Evolutionary conservation across 2,113 vertebrate genomes (phyloP).

Genomic region (Uropsilus gracilis): DNA sequence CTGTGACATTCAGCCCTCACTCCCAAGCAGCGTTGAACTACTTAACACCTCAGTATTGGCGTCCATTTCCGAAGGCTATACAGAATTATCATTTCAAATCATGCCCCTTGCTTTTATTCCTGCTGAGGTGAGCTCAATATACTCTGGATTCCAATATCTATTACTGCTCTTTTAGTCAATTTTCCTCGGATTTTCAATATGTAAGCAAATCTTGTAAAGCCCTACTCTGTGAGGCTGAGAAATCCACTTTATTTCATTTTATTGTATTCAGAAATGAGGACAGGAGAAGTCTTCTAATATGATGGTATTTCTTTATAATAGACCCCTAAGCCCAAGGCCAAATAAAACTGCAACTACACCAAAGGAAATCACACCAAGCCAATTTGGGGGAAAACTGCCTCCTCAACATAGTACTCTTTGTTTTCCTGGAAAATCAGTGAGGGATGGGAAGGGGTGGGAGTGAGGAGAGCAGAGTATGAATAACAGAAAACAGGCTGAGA

Average conservation of each 20-base stretch:
- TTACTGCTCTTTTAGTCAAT: background rate
- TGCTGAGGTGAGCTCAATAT: background rate
- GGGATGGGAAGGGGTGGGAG: background rate
- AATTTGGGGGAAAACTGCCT: slow-evolving; percentile 38
- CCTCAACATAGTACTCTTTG: background rate
- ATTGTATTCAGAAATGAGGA: background rate
- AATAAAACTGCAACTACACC: slow-evolving; percentile 37
- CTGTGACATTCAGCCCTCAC: slow-evolving; percentile 20
- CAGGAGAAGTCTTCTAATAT: slow-evolving; percentile 24
- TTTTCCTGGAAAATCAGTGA: slow-evolving; percentile 29
- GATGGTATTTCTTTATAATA: slow-evolving; percentile 49
- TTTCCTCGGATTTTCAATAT: slow-evolving; percentile 19
- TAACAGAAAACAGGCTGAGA: background rate
- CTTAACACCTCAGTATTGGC: background rate
- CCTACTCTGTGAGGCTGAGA: background rate
- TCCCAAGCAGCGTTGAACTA: background rate
- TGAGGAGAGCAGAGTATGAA: background rate
- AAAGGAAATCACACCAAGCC: slow-evolving; percentile 40
- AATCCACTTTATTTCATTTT: slow-evolving; percentile 50
- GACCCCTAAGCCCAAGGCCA: slow-evolving; percentile 35
- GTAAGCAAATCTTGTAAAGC: slow-evolving; percentile 17
- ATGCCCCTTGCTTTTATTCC: background rate
- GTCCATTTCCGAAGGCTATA: background rate
- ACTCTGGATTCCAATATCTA: background rate
- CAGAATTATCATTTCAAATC: slow-evolving; percentile 26